Base-by-base conservation (phyloP, 2,797 vertebrate genomes). In the Leptoclinus maculatus region DNA sequence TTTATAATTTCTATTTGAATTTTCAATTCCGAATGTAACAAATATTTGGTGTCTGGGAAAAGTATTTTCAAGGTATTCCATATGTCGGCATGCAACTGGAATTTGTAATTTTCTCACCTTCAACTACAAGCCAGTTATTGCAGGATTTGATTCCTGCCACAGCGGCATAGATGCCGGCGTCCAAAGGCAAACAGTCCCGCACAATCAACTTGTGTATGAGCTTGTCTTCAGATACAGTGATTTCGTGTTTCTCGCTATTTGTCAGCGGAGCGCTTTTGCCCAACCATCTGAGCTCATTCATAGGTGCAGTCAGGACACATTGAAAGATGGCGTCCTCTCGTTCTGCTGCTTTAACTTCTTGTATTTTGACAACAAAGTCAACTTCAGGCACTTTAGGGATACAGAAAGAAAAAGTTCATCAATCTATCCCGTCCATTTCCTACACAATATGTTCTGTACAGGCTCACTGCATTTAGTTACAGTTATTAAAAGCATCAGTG, bases 41-140 rank as follows among this genome's bases (percentile, higher is more conserved):
- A 23, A 63, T 39, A 69, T 63, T 79, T 75, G 0, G 2, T 64
- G 13, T 64, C 23, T 53, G 27, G 3, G 21, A 3, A 63, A 57
- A 64, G 0, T 63, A 45, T 66, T 4, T 64, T 7, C 11, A 58
- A 36, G 16, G 36, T 68, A 16, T 68, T 60, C 5, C 0, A 49
- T 14, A 41, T 66, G 41, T 58, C 68, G 73, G 3, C 12, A 41
- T 54, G 21, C 10, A 27, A 4, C 16, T 38, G 1, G 9, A 36
- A 38, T 34, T 41, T 1, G 1, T 25, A 2, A 45, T 63, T 71
- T 63, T 69, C 93, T 96, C 71, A 98, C 98, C 87, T 89, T 96
- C 96, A 36, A 98, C 95, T 16, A 97, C 60, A 21, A 99, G 96
- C 96, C 96, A 98, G 83, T 96, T 95, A 2, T 95, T 97, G 73